Evolutionary conservation across 2,888 invertebrate species (phyloP), one percentile per base, ranked within the genome.

Genomic region (Panzeria rudis): DNA sequence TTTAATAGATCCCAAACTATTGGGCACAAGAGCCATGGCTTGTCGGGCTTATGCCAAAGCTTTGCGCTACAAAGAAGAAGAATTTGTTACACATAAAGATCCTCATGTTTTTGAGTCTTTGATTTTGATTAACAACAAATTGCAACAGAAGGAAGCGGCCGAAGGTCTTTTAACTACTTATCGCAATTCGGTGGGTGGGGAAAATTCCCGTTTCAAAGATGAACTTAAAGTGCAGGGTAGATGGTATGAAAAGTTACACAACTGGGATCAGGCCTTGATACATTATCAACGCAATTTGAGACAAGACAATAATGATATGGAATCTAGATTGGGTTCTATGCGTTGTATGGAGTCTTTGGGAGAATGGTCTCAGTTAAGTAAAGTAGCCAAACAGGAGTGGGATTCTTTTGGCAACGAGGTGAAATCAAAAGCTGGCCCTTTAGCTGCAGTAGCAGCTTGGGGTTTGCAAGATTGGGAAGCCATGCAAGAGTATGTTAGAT

Each of bases 231-330:
- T 91, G 92, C 96, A 97, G 92, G 98, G 99, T 62, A 94, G 98
- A 8, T 99, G 99, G 99, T 99, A 99, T 92, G 99, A 99, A 92
- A 99, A 99, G 92, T 93, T 99, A 1, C 99, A 99, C 92, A 98
- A 99, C 91, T 99, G 99, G 99, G 98, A 99, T 89, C 97, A 97
- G 90, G 99, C 99, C 0, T 93, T 99, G 54, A 95, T 95, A 85
- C 94, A 98, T 0, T 99, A 99, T 89, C 94, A 95, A 66, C 95
- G 95, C 71, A 96, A 97, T 89, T 93, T 97, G 56, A 93, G 94
- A 8, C 93, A 93, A 0, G 95, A 95, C 86, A 93, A 94, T 0
- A 93, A 94, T 9, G 97, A 97, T 89, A 93, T 96, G 79, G 98
- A 98, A 73, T 95, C 97, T 0, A 95, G 95, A 35, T 93, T 99